Percentiles rank a stretch among this genome's conserved stretches.
Evolutionary conservation across 2,113 vertebrate genomes (phyloP).

Genomic region (Phylloscopus trochilus): DNA sequence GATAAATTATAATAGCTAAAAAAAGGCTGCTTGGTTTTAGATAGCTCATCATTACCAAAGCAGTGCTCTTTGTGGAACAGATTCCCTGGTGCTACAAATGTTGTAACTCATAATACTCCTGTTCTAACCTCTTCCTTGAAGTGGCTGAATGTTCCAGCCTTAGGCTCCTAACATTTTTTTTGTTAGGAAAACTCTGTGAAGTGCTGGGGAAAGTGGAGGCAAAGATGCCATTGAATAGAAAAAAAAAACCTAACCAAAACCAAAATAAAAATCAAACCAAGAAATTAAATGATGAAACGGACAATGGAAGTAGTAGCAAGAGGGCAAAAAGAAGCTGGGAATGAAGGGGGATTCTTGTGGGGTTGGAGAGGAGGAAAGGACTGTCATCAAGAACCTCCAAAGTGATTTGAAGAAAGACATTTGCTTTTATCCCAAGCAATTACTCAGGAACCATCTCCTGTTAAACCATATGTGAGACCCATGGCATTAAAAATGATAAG

Average conservation of each 20-base stretch:
- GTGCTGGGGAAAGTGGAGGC: not conserved
- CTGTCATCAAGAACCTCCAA: not conserved
- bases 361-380: not conserved
- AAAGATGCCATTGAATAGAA: not conserved
- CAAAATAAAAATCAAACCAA: not conserved
- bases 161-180: not conserved
- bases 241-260: not conserved
- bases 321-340: not conserved
- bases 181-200: not conserved
- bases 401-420: not conserved
- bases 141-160: not conserved
- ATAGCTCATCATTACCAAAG: not conserved
- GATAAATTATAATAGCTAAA: not conserved
- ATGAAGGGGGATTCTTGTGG: not conserved
- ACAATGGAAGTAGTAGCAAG: not conserved
- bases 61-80: not conserved
- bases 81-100: not conserved
- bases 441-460: not conserved
- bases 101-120: not conserved
- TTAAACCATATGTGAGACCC: not conserved
- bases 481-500: not conserved
- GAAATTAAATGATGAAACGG: not conserved
- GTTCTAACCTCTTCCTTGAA: not conserved
- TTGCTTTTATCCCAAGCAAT: conserved; percentile 44
- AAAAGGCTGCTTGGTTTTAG: not conserved